phyloP scores from a whole-genome alignment of 2,113 vertebrate species.

The Centropus unirufus region DNA sequence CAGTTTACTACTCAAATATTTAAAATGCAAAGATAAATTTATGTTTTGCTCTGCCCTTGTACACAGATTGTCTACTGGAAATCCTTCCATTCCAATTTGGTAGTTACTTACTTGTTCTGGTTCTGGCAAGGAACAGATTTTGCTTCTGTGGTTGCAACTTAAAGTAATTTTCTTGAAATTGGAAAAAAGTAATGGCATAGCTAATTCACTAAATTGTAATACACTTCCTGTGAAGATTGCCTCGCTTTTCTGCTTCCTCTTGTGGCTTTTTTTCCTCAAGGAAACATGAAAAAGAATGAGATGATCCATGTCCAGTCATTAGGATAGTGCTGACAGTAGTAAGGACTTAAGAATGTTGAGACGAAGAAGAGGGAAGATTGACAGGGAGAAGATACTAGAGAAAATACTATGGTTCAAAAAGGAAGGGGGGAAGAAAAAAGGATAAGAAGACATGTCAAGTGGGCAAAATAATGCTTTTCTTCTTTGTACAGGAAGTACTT shows the following conservation, averaged over 20 bases:
- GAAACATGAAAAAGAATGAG: background rate
- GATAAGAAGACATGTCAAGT: background rate
- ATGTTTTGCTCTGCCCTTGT: background rate
- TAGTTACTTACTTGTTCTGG: background rate
- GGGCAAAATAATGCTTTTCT: background rate
- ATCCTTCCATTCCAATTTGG: background rate
- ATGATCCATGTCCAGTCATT: background rate
- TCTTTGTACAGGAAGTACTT: background rate
- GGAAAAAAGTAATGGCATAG: background rate
- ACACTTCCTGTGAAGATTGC: background rate
- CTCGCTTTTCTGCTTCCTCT: background rate
- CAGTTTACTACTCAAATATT: background rate
- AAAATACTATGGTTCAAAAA: background rate
- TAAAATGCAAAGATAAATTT: background rate
- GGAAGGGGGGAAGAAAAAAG: background rate
- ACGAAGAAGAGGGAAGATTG: background rate
- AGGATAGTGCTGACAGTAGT: background rate
- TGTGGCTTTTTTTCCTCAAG: background rate
- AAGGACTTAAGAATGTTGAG: background rate
- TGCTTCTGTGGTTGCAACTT: background rate
- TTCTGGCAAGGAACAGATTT: slow-evolving; percentile 3
- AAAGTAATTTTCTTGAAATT: slow-evolving; percentile 1
- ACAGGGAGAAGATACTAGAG: background rate
- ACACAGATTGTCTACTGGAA: background rate
- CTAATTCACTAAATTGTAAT: background rate